Evolutionary conservation across 1,140 invertebrate genomes (phyloP).

Genomic region (Drosophila lacteicornis): DNA sequence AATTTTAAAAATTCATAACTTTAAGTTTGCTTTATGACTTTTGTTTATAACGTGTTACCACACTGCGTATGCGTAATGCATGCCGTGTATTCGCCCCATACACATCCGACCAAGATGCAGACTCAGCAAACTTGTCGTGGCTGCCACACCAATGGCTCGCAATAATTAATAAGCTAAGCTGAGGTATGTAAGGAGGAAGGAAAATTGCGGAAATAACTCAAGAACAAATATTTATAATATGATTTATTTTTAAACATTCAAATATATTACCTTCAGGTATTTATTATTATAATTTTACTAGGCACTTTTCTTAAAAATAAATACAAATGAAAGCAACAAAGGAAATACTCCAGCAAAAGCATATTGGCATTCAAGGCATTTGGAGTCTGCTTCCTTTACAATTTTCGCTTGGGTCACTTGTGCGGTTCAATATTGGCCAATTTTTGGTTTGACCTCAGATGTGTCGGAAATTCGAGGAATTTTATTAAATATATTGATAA

Average conservation of each 20-base stretch:
- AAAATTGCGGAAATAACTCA: not conserved
- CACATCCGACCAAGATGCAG: not conserved
- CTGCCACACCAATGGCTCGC: conserved; percentile 29
- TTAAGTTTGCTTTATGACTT: conserved; percentile 79
- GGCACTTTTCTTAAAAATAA: no score
- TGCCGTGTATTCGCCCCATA: conserved; percentile 17
- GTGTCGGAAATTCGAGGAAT: not conserved
- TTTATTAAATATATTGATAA: conserved; percentile 16
- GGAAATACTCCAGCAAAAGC: not conserved
- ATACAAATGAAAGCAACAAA: not conserved
- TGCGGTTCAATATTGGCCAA: conserved; percentile 11
- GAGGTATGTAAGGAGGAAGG: not conserved
- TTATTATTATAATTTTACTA: not conserved
- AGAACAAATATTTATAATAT: not conserved
- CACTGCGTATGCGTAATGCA: conserved; percentile 66
- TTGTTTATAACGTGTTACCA: conserved; percentile 69
- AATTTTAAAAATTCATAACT: conserved; percentile 82
- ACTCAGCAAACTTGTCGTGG: conserved; percentile 56
- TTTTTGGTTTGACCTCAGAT: conserved; percentile 5
- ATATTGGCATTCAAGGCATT: conserved; percentile 2
- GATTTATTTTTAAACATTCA: no score
- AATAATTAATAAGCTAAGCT: conserved; percentile 53
- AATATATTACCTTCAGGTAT: no score
- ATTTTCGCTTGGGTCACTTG: conserved; percentile 12
- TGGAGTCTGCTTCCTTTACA: not conserved